A percentile compares a stretch with the other conserved stretches of the same genome.
These are phyloP conservation scores for Onychomys leucogaster DNA, from an alignment of 2,797 vertebrate species.

Conservation along the genomic window DNA sequence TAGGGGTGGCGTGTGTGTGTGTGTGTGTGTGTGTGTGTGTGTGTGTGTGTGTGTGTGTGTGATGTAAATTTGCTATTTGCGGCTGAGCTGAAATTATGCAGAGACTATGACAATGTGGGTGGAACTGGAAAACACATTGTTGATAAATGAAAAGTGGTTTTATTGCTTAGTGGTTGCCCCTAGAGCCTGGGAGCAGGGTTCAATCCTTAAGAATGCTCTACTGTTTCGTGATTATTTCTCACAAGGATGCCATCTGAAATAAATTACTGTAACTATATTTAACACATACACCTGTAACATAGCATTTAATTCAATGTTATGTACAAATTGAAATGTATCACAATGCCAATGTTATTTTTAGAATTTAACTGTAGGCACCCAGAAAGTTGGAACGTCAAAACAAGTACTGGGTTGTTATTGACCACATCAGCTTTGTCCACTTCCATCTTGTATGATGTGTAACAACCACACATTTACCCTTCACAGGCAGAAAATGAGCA, in stretches of 20 bases:
- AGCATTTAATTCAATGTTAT: neutral
- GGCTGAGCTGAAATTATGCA: neutral
- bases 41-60: too few species aligned
- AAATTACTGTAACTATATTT: neutral
- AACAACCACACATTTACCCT: neutral
- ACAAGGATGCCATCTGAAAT: neutral
- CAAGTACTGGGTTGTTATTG: neutral
- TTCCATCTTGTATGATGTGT: neutral
- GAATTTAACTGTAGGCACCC: neutral
- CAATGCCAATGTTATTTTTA: neutral
- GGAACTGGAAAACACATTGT: neutral
- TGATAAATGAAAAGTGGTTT: neutral
- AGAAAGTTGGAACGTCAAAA: neutral
- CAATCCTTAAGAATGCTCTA: neutral
- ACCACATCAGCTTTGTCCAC: fast-evolving
- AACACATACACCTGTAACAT: neutral
- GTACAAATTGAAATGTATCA: neutral
- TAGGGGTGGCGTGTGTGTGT: neutral
- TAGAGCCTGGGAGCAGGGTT: neutral
- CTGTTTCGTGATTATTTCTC: neutral
- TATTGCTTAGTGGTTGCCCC: neutral
- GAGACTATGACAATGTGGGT: neutral
- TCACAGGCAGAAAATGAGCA: neutral
- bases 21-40: too few species aligned
- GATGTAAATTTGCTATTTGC: neutral